phyloP scores from a whole-genome alignment of 2,888 invertebrate species.

The Drosophila incognita region DNA sequence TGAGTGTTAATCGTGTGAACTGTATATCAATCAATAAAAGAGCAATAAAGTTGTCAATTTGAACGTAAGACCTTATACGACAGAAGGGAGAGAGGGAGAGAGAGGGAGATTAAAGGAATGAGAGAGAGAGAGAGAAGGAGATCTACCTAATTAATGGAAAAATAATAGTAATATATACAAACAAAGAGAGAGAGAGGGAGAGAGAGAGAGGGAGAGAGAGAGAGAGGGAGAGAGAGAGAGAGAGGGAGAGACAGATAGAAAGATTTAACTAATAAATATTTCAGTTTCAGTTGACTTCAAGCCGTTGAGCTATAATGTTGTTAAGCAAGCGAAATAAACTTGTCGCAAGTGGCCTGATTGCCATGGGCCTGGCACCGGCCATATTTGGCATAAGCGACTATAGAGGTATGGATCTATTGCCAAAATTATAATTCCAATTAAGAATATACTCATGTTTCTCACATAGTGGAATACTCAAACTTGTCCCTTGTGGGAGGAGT shows the following conservation, averaged over 20 bases:
- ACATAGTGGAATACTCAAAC: not conserved
- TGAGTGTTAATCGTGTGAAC: not conserved
- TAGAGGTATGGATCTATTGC: not conserved
- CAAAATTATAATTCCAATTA: not conserved
- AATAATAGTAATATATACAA: too few relatives aligned
- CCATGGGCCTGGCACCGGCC: not conserved
- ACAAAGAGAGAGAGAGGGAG: too few relatives aligned
- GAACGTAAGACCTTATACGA: not conserved
- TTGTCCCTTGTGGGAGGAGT: not conserved
- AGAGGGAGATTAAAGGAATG: not conserved
- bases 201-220: too few relatives aligned
- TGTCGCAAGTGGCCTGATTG: constrained; percentile 1
- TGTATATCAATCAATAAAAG: not conserved
- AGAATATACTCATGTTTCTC: not conserved
- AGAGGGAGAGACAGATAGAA: not conserved
- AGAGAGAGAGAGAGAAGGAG: not conserved
- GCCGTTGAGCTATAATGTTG: constrained; percentile 1
- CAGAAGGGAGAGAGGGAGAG: not conserved
- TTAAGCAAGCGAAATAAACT: not conserved
- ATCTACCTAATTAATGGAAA: too few relatives aligned
- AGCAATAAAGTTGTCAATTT: not conserved
- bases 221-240: not conserved
- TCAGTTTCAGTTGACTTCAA: constrained; percentile 2
- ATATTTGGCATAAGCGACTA: not conserved
- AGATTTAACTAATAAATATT: not conserved